phyloP scores from a whole-genome alignment of 2,888 invertebrate species.

The Pseudeuparius sepicola region DNA sequence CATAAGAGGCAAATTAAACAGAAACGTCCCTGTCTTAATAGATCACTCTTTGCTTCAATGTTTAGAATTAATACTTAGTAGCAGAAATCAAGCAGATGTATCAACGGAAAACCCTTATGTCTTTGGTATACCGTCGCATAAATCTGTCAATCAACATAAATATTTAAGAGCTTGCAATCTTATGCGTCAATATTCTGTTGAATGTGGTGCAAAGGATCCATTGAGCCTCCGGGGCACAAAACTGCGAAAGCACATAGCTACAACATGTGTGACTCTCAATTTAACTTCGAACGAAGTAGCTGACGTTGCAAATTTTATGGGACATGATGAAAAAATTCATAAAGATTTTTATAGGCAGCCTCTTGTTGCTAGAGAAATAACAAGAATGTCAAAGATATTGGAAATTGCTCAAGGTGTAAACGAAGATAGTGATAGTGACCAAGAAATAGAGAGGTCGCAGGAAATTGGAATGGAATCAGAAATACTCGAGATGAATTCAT shows the following conservation, averaged over 20 bases:
- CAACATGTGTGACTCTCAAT: conserved; percentile 22
- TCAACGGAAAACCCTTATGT: conserved; percentile 10
- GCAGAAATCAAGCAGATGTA: conserved; percentile 14
- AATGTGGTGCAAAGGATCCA: conserved; percentile 23
- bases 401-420: conserved; percentile 17
- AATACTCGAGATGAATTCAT: no score
- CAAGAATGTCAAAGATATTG: conserved; percentile 21
- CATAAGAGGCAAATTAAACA: conserved; percentile 13
- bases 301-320: conserved; percentile 24
- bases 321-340: conserved; percentile 25
- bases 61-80: conserved; percentile 10
- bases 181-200: conserved; percentile 19
- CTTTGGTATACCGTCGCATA: conserved; percentile 11
- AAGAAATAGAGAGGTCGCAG: no score
- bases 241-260: conserved; percentile 25
- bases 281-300: conserved; percentile 23
- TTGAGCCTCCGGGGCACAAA: conserved; percentile 20
- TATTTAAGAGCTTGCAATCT: conserved; percentile 24
- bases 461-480: no score
- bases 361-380: conserved; percentile 20
- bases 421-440: no score
- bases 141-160: conserved; percentile 1
- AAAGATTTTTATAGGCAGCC: conserved; percentile 23
- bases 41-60: conserved; percentile 2
- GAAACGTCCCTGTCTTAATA: conserved; percentile 15